Evolutionary conservation across 1,140 invertebrate species (phyloP).

Genomic region (Monomorium pharaonis): DNA sequence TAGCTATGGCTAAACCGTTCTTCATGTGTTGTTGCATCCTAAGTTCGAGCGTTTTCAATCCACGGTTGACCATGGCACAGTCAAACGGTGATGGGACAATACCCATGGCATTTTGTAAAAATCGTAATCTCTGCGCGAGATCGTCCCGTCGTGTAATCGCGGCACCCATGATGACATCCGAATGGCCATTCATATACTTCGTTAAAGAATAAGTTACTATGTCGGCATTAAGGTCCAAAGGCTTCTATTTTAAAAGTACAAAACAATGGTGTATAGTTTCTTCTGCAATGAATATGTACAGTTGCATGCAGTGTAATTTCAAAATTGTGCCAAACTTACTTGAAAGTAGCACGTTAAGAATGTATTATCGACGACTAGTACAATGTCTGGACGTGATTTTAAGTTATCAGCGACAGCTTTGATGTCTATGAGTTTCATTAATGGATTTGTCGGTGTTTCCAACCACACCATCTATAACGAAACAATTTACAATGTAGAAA

Average conservation of each 20-base stretch:
- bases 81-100: constrained; percentile 98
- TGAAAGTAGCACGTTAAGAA: constrained; percentile 98
- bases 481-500: constrained; percentile 38
- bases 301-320: background rate
- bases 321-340: constrained; percentile 79
- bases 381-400: constrained; percentile 88
- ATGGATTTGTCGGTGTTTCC: constrained; percentile 99
- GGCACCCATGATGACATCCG: constrained; percentile 98
- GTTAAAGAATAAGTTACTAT: constrained; percentile 97
- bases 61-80: constrained; percentile 96
- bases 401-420: constrained; percentile 89
- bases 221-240: constrained; percentile 96
- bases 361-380: constrained; percentile 98
- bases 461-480: constrained; percentile 95
- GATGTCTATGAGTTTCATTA: constrained; percentile 96
- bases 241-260: constrained; percentile 87
- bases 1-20: constrained; percentile 91
- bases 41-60: constrained; percentile 96
- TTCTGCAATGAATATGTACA: background rate
- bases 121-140: constrained; percentile 90
- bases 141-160: constrained; percentile 91
- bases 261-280: background rate
- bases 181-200: constrained; percentile 99
- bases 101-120: constrained; percentile 97
- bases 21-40: constrained; percentile 96